phyloP scores from a whole-genome alignment of 1,140 invertebrate genomes.

The Dreissena rostriformis region DNA sequence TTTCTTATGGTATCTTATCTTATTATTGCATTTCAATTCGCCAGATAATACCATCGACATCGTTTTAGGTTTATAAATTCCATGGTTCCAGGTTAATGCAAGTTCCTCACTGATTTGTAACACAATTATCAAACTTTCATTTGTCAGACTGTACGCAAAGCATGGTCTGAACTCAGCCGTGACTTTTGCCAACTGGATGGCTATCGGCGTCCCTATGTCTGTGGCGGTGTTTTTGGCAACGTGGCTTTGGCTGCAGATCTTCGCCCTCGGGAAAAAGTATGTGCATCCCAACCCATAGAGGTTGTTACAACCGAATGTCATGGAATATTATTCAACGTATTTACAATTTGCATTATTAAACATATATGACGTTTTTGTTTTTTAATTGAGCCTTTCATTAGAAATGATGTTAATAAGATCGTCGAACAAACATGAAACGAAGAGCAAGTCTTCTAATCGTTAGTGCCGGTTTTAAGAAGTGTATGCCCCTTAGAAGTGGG shows the following conservation, averaged over 20 bases:
- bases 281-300: background rate
- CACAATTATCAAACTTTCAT: no score
- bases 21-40: no score
- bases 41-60: no score
- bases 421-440: no score
- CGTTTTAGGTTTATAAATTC: no score
- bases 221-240: slow-evolving; percentile 71
- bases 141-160: slow-evolving; percentile 30
- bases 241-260: slow-evolving; percentile 56
- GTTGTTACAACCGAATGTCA: background rate
- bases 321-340: background rate
- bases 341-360: background rate
- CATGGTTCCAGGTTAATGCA: no score
- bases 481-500: no score
- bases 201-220: slow-evolving; percentile 68
- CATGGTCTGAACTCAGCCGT: slow-evolving; percentile 24
- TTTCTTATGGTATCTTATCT: no score
- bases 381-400: background rate
- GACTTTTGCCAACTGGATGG: slow-evolving; percentile 58
- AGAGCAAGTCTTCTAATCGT: no score
- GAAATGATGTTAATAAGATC: background rate
- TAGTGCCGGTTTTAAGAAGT: no score
- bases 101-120: no score
- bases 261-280: slow-evolving; percentile 50
- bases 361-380: background rate